Evolutionary conservation across 2,113 vertebrate species (phyloP).

Genomic region (Pagrus major): DNA sequence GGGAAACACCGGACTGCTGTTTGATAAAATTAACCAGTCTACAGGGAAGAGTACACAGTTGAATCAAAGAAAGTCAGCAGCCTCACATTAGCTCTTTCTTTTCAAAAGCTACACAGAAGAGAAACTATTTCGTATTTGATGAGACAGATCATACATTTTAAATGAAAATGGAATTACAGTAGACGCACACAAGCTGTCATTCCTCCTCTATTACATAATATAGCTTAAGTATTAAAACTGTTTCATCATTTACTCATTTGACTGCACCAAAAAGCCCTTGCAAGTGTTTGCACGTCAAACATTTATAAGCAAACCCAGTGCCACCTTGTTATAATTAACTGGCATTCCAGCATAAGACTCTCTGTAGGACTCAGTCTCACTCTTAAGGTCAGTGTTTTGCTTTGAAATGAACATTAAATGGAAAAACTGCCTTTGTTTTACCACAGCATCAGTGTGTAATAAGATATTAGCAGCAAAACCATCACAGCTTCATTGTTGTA

Average conservation of each 20-base stretch:
- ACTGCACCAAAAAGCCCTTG: background rate
- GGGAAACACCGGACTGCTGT: background rate
- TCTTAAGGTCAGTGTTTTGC: slow-evolving; percentile 5
- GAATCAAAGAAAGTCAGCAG: background rate
- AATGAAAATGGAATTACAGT: background rate
- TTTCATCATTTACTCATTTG: background rate
- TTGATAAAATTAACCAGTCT: slow-evolving; percentile 4
- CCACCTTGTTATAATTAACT: slow-evolving; percentile 21
- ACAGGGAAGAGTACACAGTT: background rate
- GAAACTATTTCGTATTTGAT: slow-evolving; percentile 11
- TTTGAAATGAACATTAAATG: background rate
- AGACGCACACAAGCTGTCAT: background rate
- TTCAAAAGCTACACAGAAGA: background rate
- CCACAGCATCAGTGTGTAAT: background rate
- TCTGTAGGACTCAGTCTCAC: background rate
- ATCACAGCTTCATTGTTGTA: background rate
- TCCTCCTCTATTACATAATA: background rate
- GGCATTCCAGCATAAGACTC: background rate
- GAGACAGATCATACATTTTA: background rate
- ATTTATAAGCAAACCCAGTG: background rate
- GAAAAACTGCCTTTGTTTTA: background rate
- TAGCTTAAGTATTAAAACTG: background rate
- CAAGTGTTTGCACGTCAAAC: background rate
- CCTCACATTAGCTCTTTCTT: background rate
- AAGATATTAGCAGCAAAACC: background rate